phyloP scores from a whole-genome alignment of 2,797 vertebrate species.

The Melanotaenia trifasciata region DNA sequence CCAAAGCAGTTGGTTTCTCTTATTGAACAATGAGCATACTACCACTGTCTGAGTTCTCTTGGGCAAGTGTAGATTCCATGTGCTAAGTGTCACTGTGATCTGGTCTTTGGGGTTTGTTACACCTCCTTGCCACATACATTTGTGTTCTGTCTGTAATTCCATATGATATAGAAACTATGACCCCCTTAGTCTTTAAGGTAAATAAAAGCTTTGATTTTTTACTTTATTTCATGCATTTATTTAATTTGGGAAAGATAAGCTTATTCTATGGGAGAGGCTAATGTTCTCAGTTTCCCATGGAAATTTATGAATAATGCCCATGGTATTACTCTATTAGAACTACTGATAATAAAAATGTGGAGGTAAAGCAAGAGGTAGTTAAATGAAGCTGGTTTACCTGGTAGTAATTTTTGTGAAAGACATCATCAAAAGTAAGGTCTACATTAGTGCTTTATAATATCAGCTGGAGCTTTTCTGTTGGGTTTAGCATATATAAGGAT shows the following conservation, averaged over 20 bases:
- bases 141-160: not conserved
- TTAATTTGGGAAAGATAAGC: no score
- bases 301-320: no score
- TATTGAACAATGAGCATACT: not conserved
- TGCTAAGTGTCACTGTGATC: no score
- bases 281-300: no score
- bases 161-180: no score
- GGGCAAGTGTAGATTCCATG: not conserved
- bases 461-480: not conserved
- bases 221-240: no score
- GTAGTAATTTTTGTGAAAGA: not conserved
- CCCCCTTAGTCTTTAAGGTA: no score
- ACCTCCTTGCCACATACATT: not conserved
- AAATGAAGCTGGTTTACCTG: not conserved
- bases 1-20: not conserved
- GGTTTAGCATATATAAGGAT: not conserved
- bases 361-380: no score
- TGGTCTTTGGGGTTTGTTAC: not conserved
- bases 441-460: no score
- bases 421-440: not conserved
- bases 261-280: no score
- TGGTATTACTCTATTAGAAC: no score
- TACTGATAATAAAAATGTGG: not conserved
- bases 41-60: not conserved
- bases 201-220: no score